Evolutionary conservation across 2,113 vertebrate genomes (phyloP), one percentile per base, ranked within the genome.

Genomic region (Varanus salvator): DNA sequence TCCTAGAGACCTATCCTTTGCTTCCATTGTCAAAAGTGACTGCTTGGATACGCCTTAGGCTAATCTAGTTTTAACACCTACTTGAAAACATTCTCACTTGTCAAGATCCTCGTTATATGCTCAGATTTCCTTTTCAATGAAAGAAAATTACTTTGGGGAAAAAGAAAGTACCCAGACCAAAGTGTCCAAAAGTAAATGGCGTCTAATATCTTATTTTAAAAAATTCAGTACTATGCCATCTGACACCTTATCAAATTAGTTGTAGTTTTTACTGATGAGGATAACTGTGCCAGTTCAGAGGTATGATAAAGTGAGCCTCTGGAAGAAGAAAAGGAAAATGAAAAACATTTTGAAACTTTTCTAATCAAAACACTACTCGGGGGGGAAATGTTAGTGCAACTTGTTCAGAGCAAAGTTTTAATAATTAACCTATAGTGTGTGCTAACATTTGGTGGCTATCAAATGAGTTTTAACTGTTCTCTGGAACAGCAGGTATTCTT

Each of bases 381-480:
- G 52, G 34, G 48, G 8, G 15, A 15, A 74, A 8, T 25, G 34
- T 64, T 83, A 50, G 54, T 2, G 38, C 34, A 6, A 66, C 50
- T 66, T 27, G 50, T 66, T 84, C 54, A 48, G 23, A 50, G 31
- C 38, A 29, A 84, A 84, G 81, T 84, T 84, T 89, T 50, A 66
- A 76, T 89, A 84, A 89, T 77, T 76, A 76, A 84, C 34, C 50
- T 72, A 74, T 31, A 66, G 71, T n/a, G 6, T 64, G 7, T 68
- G 69, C 80, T 84, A 84, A 66, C 38, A 64, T 89, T 89, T 89
- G 88, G 38, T 84, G 72, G 54, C 64, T 84, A 66, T 76, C 25
- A 87, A 57, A 87, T 38, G 66, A 48, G 54, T 25, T 34, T 31
- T 60, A 86, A 57, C 31, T 8, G 4, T 57, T 75, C 34, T 48